Evolutionary conservation across 2,888 invertebrate species (phyloP).

Genomic region (Hypolimnas misippus): DNA sequence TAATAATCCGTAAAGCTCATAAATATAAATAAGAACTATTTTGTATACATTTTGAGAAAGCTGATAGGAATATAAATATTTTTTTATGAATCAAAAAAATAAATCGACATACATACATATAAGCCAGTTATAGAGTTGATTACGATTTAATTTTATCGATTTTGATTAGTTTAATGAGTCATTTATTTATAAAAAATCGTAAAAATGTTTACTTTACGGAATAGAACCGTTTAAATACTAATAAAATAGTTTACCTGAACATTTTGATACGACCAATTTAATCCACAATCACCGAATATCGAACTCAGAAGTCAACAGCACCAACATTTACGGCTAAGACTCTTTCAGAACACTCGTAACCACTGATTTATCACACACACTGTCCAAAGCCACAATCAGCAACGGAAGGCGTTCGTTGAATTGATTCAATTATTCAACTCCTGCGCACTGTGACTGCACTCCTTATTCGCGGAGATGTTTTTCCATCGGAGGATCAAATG

Average conservation of each 20-base stretch:
- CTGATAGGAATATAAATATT: no score
- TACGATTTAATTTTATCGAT: no score
- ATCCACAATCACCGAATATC: conserved; percentile 42
- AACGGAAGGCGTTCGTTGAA: conserved; percentile 72
- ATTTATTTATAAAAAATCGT: no score
- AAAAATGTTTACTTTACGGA: no score
- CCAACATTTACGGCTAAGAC: conserved; percentile 34
- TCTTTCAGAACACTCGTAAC: conserved; percentile 35
- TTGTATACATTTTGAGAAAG: no score
- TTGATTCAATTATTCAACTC: conserved; percentile 71
- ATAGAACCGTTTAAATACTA: background rate
- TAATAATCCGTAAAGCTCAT: no score
- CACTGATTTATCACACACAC: conserved; percentile 36
- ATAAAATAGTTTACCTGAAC: conserved; percentile 44
- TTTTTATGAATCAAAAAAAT: no score
- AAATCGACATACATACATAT: no score
- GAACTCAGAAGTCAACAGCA: conserved; percentile 44
- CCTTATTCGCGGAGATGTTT: conserved; percentile 54
- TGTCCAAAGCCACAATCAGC: conserved; percentile 58
- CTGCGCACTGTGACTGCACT: conserved; percentile 42
- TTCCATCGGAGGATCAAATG: conserved; percentile 66
- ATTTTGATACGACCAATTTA: conserved; percentile 37
- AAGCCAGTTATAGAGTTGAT: no score
- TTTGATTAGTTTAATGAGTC: no score
- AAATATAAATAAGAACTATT: no score